A percentile compares a stretch with the other conserved stretches of the same genome.
phyloP scores from a whole-genome alignment of 2,797 vertebrate species.

The Catamblyrhynchus diadema region DNA sequence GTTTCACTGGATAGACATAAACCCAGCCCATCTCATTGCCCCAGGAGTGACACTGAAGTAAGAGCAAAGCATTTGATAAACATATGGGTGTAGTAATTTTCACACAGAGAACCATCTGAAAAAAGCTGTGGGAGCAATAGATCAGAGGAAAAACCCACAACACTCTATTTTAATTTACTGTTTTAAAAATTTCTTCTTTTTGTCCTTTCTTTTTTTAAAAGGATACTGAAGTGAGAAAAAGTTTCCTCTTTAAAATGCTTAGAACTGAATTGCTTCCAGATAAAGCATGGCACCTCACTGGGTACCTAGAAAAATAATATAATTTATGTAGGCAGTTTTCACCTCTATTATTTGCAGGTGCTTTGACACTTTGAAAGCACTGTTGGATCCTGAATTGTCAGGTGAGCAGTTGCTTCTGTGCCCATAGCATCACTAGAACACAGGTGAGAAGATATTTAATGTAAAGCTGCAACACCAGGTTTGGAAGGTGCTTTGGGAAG shows the following conservation, averaged over 20 bases:
- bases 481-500: not conserved
- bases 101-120: not conserved
- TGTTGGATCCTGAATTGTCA: not conserved
- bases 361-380: not conserved
- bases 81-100: not conserved
- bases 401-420: not conserved
- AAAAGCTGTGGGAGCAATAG: not conserved
- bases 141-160: not conserved
- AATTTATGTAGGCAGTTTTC: not conserved
- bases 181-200: not conserved
- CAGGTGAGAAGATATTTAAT: not conserved
- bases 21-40: not conserved
- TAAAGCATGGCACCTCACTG: not conserved
- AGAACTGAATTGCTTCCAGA: not conserved
- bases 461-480: not conserved
- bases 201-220: rapidly evolving
- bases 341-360: not conserved
- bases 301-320: not conserved
- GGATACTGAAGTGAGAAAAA: not conserved
- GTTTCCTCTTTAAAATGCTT: not conserved
- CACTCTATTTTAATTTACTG: not conserved
- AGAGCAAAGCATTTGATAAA: not conserved
- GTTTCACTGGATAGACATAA: not conserved
- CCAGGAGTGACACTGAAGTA: not conserved
- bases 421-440: not conserved